Percentiles rank a stretch among this genome's conserved stretches.
phyloP scores from a whole-genome alignment of 2,888 invertebrate species.

The Merodon equestris region DNA sequence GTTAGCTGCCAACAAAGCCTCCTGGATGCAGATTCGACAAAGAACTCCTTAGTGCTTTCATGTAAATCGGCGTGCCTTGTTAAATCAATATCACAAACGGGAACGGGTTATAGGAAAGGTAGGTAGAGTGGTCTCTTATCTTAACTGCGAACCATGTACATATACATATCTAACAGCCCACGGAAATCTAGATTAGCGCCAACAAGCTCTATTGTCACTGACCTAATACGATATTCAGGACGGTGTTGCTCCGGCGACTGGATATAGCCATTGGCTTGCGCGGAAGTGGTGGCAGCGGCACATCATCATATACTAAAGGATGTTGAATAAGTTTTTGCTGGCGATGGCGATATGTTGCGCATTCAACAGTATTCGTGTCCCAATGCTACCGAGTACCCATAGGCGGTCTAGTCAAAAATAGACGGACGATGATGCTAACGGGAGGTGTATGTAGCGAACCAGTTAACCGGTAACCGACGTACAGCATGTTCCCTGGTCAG shows the following conservation, averaged over 20 bases:
- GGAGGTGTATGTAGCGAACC: not conserved
- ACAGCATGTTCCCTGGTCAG: constrained; percentile 70
- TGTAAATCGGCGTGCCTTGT: constrained; percentile 47
- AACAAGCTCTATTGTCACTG: constrained; percentile 65
- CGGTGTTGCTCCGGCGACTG: constrained; percentile 3
- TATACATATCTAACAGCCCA: constrained; percentile 63
- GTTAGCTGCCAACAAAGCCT: constrained; percentile 4
- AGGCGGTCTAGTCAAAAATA: constrained; percentile 9
- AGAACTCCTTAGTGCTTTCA: constrained; percentile 2
- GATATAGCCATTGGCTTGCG: constrained; percentile 35
- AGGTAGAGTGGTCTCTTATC: constrained; percentile 27
- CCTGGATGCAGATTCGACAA: not conserved
- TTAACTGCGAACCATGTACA: constrained; percentile 32
- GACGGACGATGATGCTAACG: constrained; percentile 11
- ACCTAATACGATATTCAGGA: constrained; percentile 60
- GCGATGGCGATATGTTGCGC: constrained; percentile 51
- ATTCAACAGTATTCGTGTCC: constrained; percentile 40
- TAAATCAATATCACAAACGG: constrained; percentile 56
- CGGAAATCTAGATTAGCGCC: constrained; percentile 64
- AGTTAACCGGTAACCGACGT: constrained; percentile 29
- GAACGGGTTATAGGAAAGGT: not conserved
- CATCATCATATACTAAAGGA: constrained; percentile 42
- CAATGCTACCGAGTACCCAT: constrained; percentile 31
- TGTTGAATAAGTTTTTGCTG: constrained; percentile 21
- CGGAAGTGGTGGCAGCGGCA: constrained; percentile 27